phyloP scores from a whole-genome alignment of 2,888 invertebrate genomes.

The Phalera bucephala region DNA sequence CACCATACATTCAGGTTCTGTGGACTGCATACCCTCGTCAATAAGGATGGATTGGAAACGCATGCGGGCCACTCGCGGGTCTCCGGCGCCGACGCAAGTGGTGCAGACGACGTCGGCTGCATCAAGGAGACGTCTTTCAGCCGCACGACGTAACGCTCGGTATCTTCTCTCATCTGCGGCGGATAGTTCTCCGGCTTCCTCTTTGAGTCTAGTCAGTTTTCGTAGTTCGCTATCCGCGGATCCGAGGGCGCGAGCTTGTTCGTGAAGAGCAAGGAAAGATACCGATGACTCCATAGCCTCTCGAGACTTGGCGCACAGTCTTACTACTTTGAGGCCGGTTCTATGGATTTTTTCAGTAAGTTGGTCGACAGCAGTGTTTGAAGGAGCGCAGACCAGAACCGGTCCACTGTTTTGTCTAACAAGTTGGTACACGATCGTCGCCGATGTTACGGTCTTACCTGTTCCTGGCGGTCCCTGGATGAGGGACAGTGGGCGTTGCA shows the following conservation, averaged over 20 bases:
- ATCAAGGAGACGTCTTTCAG: slow-evolving; percentile 94
- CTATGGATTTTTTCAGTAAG: slow-evolving; percentile 99
- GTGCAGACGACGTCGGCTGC: slow-evolving; percentile 99
- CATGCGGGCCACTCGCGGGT: slow-evolving; percentile 94
- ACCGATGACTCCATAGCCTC: slow-evolving; percentile 99
- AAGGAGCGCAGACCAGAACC: slow-evolving; percentile 98
- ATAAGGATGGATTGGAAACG: slow-evolving; percentile 98
- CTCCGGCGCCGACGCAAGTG: slow-evolving; percentile 99
- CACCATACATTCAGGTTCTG: slow-evolving; percentile 99
- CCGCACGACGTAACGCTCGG: slow-evolving; percentile 93
- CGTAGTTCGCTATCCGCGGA: slow-evolving; percentile 94
- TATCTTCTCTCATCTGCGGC: slow-evolving; percentile 98
- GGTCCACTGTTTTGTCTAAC: slow-evolving; percentile 97
- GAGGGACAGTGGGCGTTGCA: slow-evolving; percentile 96
- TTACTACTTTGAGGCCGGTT: slow-evolving; percentile 96
- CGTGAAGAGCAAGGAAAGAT: slow-evolving; percentile 97
- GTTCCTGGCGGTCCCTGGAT: slow-evolving; percentile 99
- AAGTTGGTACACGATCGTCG: slow-evolving; percentile 99
- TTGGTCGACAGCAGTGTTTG: slow-evolving; percentile 99
- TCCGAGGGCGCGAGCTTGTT: slow-evolving; percentile 97
- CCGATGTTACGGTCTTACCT: slow-evolving; percentile 99
- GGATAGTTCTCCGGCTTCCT: slow-evolving; percentile 98
- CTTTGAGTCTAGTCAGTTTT: slow-evolving; percentile 97
- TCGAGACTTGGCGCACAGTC: slow-evolving; percentile 98
- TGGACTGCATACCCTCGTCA: slow-evolving; percentile 98